Evolutionary conservation across 1,140 invertebrate genomes (phyloP).

Genomic region (Andrena cerasifolii): DNA sequence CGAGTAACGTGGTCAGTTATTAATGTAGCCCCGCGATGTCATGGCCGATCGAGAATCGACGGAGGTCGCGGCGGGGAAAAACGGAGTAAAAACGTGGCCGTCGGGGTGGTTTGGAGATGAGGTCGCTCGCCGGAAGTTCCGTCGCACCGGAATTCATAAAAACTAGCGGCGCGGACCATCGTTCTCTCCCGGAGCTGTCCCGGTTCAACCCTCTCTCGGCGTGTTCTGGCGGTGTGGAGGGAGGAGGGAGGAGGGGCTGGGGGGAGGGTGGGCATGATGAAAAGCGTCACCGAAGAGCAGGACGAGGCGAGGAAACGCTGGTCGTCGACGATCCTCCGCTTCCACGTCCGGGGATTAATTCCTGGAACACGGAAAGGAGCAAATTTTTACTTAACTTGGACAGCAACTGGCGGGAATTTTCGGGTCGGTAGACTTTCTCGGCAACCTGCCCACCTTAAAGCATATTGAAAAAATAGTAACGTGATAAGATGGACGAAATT

Average conservation of each 20-base stretch:
- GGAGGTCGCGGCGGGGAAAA: slow-evolving; percentile 21
- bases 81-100: slow-evolving; percentile 43
- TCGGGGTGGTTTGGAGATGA: slow-evolving; percentile 60
- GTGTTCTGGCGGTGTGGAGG: no score
- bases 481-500: no score
- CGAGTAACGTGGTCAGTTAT: slow-evolving; percentile 53
- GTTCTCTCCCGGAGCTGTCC: slow-evolving; percentile 34
- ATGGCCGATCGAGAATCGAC: slow-evolving; percentile 52
- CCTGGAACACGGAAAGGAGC: background rate
- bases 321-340: slow-evolving; percentile 17
- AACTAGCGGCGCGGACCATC: slow-evolving; percentile 58
- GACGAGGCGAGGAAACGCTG: slow-evolving; percentile 20
- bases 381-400: slow-evolving; percentile 14
- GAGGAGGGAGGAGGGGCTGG: no score
- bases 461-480: no score
- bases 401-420: background rate
- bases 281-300: slow-evolving; percentile 38
- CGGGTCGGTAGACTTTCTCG: background rate
- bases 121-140: slow-evolving; percentile 71
- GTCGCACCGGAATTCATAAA: slow-evolving; percentile 72
- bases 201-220: slow-evolving; percentile 37
- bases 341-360: slow-evolving; percentile 25
- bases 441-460: background rate
- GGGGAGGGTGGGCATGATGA: background rate
- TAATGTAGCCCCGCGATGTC: slow-evolving; percentile 49